Evolutionary conservation across 1,140 invertebrate species (phyloP), one percentile per base, ranked within the genome.

Genomic region (Mycetomoellerius zeteki): DNA sequence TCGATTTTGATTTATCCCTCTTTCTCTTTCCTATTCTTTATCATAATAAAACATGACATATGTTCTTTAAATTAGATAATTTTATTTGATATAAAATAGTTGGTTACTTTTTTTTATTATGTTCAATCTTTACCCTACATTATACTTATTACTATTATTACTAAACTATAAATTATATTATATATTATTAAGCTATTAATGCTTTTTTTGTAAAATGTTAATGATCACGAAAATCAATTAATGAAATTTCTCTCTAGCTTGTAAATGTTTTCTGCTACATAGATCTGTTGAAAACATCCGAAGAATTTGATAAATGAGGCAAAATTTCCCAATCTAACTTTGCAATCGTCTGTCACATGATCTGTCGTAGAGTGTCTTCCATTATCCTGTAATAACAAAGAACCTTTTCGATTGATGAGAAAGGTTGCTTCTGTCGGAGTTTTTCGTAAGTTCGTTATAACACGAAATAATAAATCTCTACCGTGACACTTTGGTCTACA

Each of bases 371-470:
- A 27, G 10, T 37, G 33, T 43, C 73, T 54, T 78, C 10, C 60
- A n/a, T 85, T 77, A 54, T 77, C 30, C 60, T 21, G 47, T 65
- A 37, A 56, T 56, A 85, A 78, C 82, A 78, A 85, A 85, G 19
- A 50, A 33, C 10, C 27, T 19, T 69, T 50, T 81, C 85, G 47
- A 80, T 78, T 69, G 84, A 56, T 60, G 24, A 33, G 50, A 37
- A 60, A 82, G 67, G 33, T 85, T 87, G 27, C 65, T 62, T 69
- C n/a, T 73, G 21, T 21, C 30, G 12, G 47, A 43, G 27, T 76
- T 75, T 67, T 85, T 85, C 30, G 64, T 81, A 37, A 86, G 54
- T 67, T 69, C n/a, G 47, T 64, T 56, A 47, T 77, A 64, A 85
- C 73, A 52, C 14, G 30, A 43, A 56, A 58, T 77, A 56, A 80